These are phyloP conservation scores for Fratercula arctica DNA, from an alignment of 2,797 vertebrate genomes.

Conservation along the genomic window DNA sequence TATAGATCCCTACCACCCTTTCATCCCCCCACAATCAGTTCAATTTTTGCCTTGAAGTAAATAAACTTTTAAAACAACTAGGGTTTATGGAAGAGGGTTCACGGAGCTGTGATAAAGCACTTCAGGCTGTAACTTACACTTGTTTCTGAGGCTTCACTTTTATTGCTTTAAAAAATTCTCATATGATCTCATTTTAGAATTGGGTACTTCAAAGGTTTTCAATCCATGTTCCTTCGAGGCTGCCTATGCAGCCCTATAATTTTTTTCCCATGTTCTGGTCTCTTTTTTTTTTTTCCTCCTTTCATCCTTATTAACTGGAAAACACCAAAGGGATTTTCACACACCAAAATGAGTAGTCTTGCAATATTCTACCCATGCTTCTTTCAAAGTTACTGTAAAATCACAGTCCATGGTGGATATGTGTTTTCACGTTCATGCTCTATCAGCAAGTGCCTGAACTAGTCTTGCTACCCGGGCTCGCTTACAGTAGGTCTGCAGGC, in stretches of 20 bases:
- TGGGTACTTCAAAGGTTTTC: conserved; percentile 51
- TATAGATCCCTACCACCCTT: background rate
- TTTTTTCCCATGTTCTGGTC: conserved; percentile 23
- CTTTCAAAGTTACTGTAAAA: conserved; percentile 5
- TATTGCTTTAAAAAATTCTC: conserved; percentile 51
- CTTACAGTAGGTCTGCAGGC: background rate
- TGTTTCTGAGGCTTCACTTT: conserved; percentile 56
- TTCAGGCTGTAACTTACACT: conserved; percentile 47
- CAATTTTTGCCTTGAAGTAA: conserved; percentile 31
- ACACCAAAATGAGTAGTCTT: conserved; percentile 16
- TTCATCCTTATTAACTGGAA: conserved; percentile 58
- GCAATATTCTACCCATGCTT: background rate
- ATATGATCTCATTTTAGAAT: conserved; percentile 52
- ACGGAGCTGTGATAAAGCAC: conserved; percentile 59
- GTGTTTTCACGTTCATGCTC: rapidly evolving
- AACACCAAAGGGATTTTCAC: conserved; percentile 59
- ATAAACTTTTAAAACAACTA: conserved; percentile 32
- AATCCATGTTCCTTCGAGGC: conserved; percentile 32
- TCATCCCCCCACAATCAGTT: background rate
- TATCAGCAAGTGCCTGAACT: background rate
- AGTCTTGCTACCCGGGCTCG: background rate
- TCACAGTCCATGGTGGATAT: background rate
- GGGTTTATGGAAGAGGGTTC: conserved; percentile 49
- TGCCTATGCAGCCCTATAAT: conserved; percentile 47
- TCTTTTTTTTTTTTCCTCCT: background rate